Evolutionary conservation across 2,888 invertebrate species (phyloP).

Genomic region (Pristionchus maxplancki): DNA sequence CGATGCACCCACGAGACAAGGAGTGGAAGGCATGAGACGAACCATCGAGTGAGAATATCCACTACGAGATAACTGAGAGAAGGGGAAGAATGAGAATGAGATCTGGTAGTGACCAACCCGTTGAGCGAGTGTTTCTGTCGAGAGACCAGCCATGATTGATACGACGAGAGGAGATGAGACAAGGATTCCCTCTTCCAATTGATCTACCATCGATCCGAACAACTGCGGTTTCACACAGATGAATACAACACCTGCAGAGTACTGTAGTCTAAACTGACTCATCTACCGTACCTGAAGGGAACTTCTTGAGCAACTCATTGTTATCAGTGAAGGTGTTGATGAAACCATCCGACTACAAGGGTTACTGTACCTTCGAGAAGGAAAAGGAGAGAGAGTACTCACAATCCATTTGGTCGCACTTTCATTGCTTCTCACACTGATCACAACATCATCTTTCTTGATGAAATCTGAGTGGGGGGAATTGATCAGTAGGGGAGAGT

Average conservation of each 20-base stretch:
- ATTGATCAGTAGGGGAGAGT: neutral
- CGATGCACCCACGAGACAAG: slow-evolving; percentile 65
- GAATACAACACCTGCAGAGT: slow-evolving; percentile 83
- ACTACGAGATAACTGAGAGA: neutral
- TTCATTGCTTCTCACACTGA: slow-evolving; percentile 57
- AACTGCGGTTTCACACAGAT: slow-evolving; percentile 88
- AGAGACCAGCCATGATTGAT: slow-evolving; percentile 89
- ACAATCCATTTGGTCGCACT: slow-evolving; percentile 54
- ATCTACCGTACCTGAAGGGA: slow-evolving; percentile 51
- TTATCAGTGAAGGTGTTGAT: slow-evolving; percentile 58
- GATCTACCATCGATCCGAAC: slow-evolving; percentile 56
- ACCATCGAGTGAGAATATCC: slow-evolving; percentile 53
- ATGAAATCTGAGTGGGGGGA: slow-evolving; percentile 55
- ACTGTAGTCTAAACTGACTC: slow-evolving; percentile 38
- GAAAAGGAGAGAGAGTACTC: neutral
- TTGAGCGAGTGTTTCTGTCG: slow-evolving; percentile 81
- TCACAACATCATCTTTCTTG: slow-evolving; percentile 53
- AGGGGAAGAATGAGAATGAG: too few species aligned
- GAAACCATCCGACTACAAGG: slow-evolving; percentile 53
- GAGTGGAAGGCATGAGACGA: slow-evolving; percentile 71
- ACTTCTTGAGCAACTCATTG: slow-evolving; percentile 56
- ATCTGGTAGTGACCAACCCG: slow-evolving; percentile 51
- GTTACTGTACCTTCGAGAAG: neutral
- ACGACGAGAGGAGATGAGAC: slow-evolving; percentile 82
- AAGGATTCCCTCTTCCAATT: slow-evolving; percentile 47